Evolutionary conservation across 2,888 invertebrate species (phyloP), one percentile per base, ranked within the genome.

Genomic region (Pelosia muscerda): DNA sequence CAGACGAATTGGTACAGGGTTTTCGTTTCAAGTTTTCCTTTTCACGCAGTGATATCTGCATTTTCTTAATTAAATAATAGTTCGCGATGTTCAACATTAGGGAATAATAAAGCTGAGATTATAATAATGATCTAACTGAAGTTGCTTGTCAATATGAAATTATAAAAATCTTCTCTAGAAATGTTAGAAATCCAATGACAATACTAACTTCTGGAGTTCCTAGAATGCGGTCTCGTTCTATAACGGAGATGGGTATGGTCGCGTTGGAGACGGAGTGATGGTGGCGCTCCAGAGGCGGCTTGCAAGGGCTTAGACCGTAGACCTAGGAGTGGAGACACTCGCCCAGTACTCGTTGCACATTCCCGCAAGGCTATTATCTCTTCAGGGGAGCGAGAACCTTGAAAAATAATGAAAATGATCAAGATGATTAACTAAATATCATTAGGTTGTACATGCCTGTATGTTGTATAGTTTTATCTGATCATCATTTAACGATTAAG

Each of bases 361-460:
- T 99, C 98, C 86, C 98, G 97, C 65, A 99, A 96, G 86, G 98
- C 98, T 84, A 98, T 98, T 82, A 98, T 98, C 88, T 98, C 98
- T 77, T 95, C 94, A 15, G 93, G 93, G 25, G 94, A 93, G 25
- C 92, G 90, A 23, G 92, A 85, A 60, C 93, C 95, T 92, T 73
- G 5, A 57, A 15, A 58, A 22, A 23, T 25, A 42, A 61, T 10
- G 19, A 54, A 2, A 63, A 53, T 15, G 34, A 6, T 0, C n/a
- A 56, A 56, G 2, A 9, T 25, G 26, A 15, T 26, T 9, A 49
- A 42, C 19, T 49, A 9, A 5, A 49, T 49, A 9, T 3, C n/a
- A n/a, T 49, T 49, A 19, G 25, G 8, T 15, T 55, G 15, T 1
- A 13, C 2, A 55, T 31, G 8, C 31, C 31, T 31, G 31, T 9